Conservation (phyloP, 2,797 vertebrate genomes). For the Coregonus sp. region DNA sequence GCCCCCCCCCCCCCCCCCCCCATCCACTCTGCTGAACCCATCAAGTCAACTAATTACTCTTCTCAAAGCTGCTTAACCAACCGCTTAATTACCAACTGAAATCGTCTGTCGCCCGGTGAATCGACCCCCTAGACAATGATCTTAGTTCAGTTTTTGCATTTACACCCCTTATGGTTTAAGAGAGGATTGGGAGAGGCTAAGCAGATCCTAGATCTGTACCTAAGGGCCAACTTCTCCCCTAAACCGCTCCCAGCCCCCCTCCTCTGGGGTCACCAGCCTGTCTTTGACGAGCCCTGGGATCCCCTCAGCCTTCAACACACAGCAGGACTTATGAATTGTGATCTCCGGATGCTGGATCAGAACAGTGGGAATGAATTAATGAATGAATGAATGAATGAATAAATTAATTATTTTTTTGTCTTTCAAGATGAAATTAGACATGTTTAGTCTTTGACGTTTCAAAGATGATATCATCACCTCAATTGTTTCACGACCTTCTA, state of each 20-base stretch:
- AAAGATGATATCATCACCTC: not conserved
- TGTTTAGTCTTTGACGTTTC: too few relatives aligned
- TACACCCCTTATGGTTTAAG: slow-evolving; percentile 1
- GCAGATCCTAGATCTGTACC: not conserved
- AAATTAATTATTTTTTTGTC: not conserved
- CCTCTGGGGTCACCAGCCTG: not conserved
- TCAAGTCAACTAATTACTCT: slow-evolving; percentile 56
- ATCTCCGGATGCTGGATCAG: too few relatives aligned
- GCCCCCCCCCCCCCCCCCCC: too few relatives aligned
- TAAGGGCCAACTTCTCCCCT: not conserved
- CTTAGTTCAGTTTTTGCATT: slow-evolving; percentile 3
- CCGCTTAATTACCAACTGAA: slow-evolving; percentile 54
- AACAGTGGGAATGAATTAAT: too few relatives aligned
- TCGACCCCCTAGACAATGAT: slow-evolving; percentile 1
- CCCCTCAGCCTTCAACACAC: not conserved
- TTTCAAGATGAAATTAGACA: not conserved
- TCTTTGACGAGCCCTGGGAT: not conserved
- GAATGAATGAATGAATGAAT: not conserved
- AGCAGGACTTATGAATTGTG: not conserved
- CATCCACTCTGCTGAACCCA: slow-evolving; percentile 20
- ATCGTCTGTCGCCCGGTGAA: slow-evolving; percentile 16
- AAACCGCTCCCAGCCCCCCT: not conserved
- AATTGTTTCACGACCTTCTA: not conserved
- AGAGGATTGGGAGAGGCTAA: not conserved
- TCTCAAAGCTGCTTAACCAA: slow-evolving; percentile 58